Evolutionary conservation across 2,888 invertebrate species (phyloP).

Genomic region (Protonemura montana): DNA sequence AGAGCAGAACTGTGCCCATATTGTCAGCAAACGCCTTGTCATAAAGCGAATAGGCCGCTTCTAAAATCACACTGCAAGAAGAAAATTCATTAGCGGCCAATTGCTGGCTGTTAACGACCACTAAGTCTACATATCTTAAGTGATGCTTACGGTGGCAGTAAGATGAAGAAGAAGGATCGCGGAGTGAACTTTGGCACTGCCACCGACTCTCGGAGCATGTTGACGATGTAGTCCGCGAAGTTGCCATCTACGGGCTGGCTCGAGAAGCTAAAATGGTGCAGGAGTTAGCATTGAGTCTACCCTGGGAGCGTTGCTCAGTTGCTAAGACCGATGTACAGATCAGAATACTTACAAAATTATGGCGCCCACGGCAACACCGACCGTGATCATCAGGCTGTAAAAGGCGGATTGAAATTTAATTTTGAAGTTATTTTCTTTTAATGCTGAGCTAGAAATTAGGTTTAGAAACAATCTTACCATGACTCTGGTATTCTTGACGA

Average conservation of each 20-base stretch:
- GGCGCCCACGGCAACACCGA: constrained; percentile 51
- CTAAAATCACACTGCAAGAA: constrained; percentile 61
- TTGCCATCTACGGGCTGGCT: background rate
- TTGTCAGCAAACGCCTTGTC: constrained; percentile 68
- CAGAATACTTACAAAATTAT: constrained; percentile 51
- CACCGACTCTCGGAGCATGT: constrained; percentile 44
- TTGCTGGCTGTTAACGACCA: no score
- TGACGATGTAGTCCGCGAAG: background rate
- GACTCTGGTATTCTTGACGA: constrained; percentile 51
- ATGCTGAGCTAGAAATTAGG: background rate
- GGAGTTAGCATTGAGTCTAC: no score
- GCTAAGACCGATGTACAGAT: no score
- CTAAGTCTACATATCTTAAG: no score
- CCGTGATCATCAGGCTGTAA: constrained; percentile 51
- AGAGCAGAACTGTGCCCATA: constrained; percentile 64
- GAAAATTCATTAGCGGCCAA: constrained; percentile 51
- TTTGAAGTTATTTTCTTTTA: background rate
- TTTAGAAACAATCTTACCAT: constrained; percentile 48
- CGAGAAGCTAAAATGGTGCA: background rate
- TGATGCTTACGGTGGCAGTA: constrained; percentile 51
- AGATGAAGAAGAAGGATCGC: constrained; percentile 50
- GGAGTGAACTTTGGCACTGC: constrained; percentile 50
- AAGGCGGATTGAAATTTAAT: constrained; percentile 38
- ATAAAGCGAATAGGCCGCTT: constrained; percentile 69
- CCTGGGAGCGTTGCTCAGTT: no score